These are phyloP conservation scores for Cynodonichthys magdalenae DNA, from an alignment of 2,797 vertebrate genomes.

Conservation along the genomic window DNA sequence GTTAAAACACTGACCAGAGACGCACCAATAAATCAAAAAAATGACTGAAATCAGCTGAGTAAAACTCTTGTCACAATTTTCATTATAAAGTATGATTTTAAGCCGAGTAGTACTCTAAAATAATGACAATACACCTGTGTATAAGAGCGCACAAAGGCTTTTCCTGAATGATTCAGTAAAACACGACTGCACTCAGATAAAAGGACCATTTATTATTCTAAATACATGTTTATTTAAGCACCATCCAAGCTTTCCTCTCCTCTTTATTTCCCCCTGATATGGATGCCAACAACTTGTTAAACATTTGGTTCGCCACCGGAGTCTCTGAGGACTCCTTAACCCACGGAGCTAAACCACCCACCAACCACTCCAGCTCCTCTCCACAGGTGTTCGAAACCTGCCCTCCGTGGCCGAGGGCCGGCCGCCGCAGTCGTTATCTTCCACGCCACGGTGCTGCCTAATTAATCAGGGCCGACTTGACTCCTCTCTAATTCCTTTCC, in stretches of 20 bases:
- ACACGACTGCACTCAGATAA: neutral
- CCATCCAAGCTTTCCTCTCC: neutral
- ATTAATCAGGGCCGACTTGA: conserved; percentile 73
- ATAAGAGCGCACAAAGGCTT: neutral
- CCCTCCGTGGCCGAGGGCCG: conserved; percentile 53
- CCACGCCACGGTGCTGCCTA: conserved; percentile 62
- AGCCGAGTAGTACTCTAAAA: no score
- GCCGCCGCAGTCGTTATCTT: conserved; percentile 69
- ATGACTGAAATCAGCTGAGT: no score
- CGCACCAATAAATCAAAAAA: no score
- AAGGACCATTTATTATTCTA: neutral
- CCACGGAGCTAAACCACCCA: conserved; percentile 53
- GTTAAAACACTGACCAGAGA: no score
- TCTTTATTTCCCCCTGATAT: conserved; percentile 1
- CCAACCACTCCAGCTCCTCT: conserved; percentile 58
- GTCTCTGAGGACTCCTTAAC: conserved; percentile 46
- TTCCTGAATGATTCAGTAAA: neutral
- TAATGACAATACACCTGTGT: no score
- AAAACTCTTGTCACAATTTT: no score
- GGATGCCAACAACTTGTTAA: conserved; percentile 19
- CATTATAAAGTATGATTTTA: no score
- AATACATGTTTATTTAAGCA: neutral
- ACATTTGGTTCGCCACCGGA: conserved; percentile 24
- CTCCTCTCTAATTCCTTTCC: conserved; percentile 51
- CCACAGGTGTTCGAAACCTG: conserved; percentile 41